Conservation (phyloP, 1,140 invertebrate genomes). For the Brachionus rotundiformis region DNA sequence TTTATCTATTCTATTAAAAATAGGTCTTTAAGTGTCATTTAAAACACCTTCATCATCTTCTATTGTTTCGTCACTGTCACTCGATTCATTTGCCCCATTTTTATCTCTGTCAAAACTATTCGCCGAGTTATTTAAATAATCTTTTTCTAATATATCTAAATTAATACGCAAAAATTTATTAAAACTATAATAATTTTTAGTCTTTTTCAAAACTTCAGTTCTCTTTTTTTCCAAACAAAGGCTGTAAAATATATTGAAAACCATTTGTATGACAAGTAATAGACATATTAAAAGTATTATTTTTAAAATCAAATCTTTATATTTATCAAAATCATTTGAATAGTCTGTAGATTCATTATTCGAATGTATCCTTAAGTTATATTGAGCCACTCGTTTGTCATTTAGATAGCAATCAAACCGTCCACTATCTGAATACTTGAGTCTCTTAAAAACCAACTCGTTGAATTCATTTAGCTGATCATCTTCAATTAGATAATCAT, state of each 20-base stretch:
- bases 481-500: neutral
- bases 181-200: neutral
- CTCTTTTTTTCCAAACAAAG: neutral
- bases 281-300: neutral
- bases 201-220: neutral
- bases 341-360: neutral
- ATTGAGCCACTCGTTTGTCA: neutral
- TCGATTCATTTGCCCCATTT: neutral
- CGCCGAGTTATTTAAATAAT: too few species aligned
- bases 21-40: neutral
- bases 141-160: neutral
- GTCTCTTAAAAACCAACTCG: neutral
- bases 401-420: neutral
- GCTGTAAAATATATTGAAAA: neutral
- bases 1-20: too few species aligned
- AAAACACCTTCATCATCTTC: neutral
- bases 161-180: neutral
- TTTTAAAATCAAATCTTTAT: neutral
- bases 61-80: neutral
- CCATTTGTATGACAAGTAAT: neutral
- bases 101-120: neutral
- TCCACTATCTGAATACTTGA: neutral
- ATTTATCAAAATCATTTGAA: neutral
- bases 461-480: neutral
- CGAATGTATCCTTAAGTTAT: neutral